Conservation (phyloP, 2,113 vertebrate species). For the Sinocyclocheilus anshuiensis region DNA sequence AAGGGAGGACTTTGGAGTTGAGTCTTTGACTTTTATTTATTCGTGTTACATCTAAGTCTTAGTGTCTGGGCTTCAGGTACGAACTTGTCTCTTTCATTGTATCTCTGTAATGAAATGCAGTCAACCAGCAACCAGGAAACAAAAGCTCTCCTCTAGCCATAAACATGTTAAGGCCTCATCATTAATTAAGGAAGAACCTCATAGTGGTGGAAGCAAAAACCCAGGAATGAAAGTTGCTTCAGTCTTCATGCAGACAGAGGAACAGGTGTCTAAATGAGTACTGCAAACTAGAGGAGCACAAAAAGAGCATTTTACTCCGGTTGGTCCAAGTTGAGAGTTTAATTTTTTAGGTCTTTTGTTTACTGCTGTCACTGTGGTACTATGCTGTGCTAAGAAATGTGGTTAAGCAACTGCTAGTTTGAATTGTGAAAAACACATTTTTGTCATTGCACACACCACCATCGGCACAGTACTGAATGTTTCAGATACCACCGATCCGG, state of each 20-base stretch:
- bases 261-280: neutral
- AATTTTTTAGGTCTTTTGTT: neutral
- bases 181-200: constrained; percentile 33
- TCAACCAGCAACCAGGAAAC: constrained; percentile 37
- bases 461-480: neutral
- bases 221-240: constrained; percentile 17
- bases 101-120: constrained; percentile 65
- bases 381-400: neutral
- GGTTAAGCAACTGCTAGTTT: neutral
- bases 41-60: constrained; percentile 62
- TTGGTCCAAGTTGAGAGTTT: constrained; percentile 22
- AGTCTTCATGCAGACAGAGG: neutral
- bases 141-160: constrained; percentile 37
- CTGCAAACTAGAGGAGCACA: neutral
- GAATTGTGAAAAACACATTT: constrained; percentile 32
- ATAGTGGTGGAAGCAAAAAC: neutral
- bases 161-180: neutral
- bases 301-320: constrained; percentile 50
- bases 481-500: constrained; percentile 43
- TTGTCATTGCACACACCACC: constrained; percentile 32
- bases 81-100: constrained; percentile 59
- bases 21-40: constrained; percentile 56
- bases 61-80: constrained; percentile 65
- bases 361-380: neutral
- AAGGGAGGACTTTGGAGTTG: constrained; percentile 50